Percentiles rank a stretch among this genome's conserved stretches.
Conservation (phyloP, 2,113 vertebrate genomes). For the Fregata magnificens region DNA sequence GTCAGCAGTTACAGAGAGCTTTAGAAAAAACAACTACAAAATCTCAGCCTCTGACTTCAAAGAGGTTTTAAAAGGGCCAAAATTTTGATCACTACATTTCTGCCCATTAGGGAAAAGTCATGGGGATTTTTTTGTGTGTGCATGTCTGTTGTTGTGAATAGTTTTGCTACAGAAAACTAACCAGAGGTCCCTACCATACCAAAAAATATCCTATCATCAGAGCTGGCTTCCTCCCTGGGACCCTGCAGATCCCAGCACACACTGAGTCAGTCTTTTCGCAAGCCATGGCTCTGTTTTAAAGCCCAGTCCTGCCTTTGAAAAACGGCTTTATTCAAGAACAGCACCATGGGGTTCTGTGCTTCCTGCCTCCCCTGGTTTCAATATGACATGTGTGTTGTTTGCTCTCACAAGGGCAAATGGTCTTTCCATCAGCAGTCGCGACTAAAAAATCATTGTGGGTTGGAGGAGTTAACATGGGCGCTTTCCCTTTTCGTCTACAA, state of each 20-base stretch:
- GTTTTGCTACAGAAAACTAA: not conserved
- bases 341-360: not conserved
- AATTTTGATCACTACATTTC: not conserved
- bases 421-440: not conserved
- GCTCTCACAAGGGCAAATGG: not conserved
- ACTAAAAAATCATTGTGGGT: not conserved
- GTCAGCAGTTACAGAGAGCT: slow-evolving; percentile 28
- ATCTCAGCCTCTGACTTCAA: not conserved
- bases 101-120: not conserved
- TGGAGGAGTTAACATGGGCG: not conserved
- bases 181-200: not conserved
- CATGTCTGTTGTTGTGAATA: not conserved
- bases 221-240: not conserved
- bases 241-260: not conserved
- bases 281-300: not conserved
- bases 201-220: not conserved
- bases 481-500: not conserved
- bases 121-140: not conserved
- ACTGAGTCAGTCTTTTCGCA: not conserved
- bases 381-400: not conserved
- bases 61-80: not conserved
- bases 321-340: not conserved
- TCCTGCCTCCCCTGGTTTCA: not conserved
- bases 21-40: slow-evolving; percentile 35
- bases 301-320: not conserved